phyloP scores from a whole-genome alignment of 2,888 invertebrate species.

The Crematogaster levior region DNA sequence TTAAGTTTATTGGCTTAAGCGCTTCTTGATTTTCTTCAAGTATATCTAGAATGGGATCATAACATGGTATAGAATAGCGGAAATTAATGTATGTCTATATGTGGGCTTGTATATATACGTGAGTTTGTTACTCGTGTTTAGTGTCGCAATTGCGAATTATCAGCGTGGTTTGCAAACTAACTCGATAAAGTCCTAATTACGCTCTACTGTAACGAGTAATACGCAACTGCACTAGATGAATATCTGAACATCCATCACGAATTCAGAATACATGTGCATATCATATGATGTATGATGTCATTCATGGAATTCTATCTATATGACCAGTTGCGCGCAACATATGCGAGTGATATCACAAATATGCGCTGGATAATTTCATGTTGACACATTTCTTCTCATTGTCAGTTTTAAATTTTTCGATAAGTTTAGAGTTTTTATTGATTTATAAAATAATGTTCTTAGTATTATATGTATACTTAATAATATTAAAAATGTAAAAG shows the following conservation, averaged over 20 bases:
- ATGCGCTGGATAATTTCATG: background rate
- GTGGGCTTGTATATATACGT: background rate
- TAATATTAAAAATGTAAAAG: background rate
- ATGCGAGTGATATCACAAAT: constrained; percentile 8
- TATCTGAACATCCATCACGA: constrained; percentile 14
- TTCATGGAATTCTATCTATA: constrained; percentile 24
- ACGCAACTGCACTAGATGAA: background rate
- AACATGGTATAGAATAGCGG: background rate
- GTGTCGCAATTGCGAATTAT: constrained; percentile 21
- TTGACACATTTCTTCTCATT: background rate
- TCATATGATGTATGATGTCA: constrained; percentile 32
- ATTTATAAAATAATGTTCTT: background rate
- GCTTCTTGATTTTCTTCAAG: background rate
- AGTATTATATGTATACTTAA: background rate
- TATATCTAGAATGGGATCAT: background rate
- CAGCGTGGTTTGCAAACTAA: constrained; percentile 17
- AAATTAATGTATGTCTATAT: constrained; percentile 4
- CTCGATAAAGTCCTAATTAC: constrained; percentile 42
- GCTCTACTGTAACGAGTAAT: constrained; percentile 3
- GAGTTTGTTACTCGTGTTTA: constrained; percentile 19
- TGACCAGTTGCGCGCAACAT: background rate
- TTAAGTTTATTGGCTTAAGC: constrained; percentile 3
- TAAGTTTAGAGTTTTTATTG: background rate
- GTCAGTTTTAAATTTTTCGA: constrained; percentile 3
- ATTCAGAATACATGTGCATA: background rate